phyloP scores from a whole-genome alignment of 2,113 vertebrate species.

The Lagopus muta region DNA sequence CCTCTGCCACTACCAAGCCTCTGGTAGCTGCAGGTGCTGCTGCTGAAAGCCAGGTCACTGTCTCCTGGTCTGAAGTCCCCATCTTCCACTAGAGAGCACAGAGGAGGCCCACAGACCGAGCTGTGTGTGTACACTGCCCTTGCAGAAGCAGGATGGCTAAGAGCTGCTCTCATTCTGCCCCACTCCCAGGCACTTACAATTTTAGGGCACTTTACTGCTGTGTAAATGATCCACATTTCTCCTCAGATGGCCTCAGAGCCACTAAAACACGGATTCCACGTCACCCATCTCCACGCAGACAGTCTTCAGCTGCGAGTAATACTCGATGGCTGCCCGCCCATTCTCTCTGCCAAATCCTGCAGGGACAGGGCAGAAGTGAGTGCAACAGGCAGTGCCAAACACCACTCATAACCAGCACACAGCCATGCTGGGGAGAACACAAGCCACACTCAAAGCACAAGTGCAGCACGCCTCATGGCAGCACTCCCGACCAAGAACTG shows the following conservation, averaged over 20 bases:
- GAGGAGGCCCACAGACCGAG: not conserved
- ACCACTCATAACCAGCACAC: rapidly evolving
- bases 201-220: not conserved
- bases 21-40: not conserved
- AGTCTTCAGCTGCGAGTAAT: constrained; percentile 95
- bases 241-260: not conserved
- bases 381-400: not conserved
- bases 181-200: not conserved
- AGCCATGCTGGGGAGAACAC: not conserved
- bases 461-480: not conserved
- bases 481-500: not conserved
- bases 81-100: not conserved
- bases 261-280: constrained; percentile 86
- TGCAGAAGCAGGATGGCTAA: not conserved
- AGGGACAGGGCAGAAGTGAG: not conserved
- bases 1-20: not conserved
- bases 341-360: constrained; percentile 97
- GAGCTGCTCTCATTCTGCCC: not conserved
- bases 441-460: not conserved
- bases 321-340: constrained; percentile 88
- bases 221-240: not conserved
- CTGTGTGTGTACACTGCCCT: not conserved
- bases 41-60: not conserved
- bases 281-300: constrained; percentile 95
- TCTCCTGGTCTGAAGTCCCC: not conserved